Conservation (phyloP, 2,888 invertebrate species). For the Bombylius major region DNA sequence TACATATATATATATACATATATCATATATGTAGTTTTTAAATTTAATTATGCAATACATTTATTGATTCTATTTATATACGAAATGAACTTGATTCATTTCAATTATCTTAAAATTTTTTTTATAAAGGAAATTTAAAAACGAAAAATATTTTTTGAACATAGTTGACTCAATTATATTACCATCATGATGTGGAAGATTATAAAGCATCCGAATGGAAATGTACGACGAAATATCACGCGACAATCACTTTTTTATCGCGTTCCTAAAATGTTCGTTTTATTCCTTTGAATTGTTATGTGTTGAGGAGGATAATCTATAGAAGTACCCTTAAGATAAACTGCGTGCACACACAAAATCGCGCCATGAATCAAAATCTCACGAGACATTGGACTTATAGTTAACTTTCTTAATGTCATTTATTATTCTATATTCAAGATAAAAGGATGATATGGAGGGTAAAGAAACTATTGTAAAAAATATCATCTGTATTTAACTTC, state of each 20-base stretch:
- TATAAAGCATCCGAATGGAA: neutral
- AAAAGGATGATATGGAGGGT: too few relatives aligned
- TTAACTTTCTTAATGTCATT: neutral
- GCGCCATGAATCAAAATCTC: slow-evolving; percentile 33
- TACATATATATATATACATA: too few relatives aligned
- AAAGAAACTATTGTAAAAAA: too few relatives aligned
- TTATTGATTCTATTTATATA: too few relatives aligned
- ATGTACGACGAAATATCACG: slow-evolving; percentile 8
- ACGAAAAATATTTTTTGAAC: too few relatives aligned
- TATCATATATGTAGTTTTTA: too few relatives aligned
- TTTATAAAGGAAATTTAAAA: too few relatives aligned
- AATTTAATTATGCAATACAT: too few relatives aligned
- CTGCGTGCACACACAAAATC: slow-evolving; percentile 33
- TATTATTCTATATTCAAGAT: neutral
- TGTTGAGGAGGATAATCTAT: neutral
- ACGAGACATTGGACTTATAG: slow-evolving; percentile 10
- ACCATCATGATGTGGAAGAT: too few relatives aligned
- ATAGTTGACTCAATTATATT: too few relatives aligned
- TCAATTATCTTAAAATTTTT: too few relatives aligned
- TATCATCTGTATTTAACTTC: neutral
- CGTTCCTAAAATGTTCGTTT: neutral
- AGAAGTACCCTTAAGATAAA: slow-evolving; percentile 24
- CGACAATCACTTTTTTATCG: slow-evolving; percentile 1
- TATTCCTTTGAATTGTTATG: neutral
- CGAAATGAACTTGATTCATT: too few relatives aligned